phyloP scores from a whole-genome alignment of 1,140 invertebrate species.

The Samia ricini region DNA sequence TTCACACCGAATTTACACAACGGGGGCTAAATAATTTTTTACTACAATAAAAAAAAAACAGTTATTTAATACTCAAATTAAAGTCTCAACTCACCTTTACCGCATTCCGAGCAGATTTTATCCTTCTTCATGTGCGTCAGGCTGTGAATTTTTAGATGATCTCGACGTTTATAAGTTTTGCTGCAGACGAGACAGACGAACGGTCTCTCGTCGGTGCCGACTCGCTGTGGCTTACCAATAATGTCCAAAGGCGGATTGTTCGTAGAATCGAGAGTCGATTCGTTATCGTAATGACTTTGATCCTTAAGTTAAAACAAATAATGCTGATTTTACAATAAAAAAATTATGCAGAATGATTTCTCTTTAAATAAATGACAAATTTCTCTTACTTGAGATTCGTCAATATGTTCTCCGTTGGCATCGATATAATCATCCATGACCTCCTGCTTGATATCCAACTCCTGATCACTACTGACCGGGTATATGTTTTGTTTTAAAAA shows the following conservation, averaged over 20 bases:
- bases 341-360: background rate
- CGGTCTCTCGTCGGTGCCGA: constrained; percentile 65
- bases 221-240: too few species aligned
- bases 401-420: background rate
- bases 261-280: background rate
- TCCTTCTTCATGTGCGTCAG: constrained; percentile 56
- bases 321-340: background rate
- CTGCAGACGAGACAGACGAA: constrained; percentile 41
- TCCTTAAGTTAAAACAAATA: background rate
- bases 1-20: too few species aligned
- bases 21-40: too few species aligned
- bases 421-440: constrained; percentile 21
- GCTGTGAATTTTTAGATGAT: constrained; percentile 60
- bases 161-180: constrained; percentile 58
- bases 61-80: too few species aligned
- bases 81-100: constrained; percentile 53
- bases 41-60: too few species aligned
- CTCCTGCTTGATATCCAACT: constrained; percentile 36
- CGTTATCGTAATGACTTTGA: background rate
- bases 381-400: background rate
- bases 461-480: constrained; percentile 55
- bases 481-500: constrained; percentile 39
- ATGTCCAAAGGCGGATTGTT: background rate
- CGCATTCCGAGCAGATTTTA: constrained; percentile 54
- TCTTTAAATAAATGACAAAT: background rate